Evolutionary conservation across 2,113 vertebrate species (phyloP).

Genomic region (Mustela nigripes): DNA sequence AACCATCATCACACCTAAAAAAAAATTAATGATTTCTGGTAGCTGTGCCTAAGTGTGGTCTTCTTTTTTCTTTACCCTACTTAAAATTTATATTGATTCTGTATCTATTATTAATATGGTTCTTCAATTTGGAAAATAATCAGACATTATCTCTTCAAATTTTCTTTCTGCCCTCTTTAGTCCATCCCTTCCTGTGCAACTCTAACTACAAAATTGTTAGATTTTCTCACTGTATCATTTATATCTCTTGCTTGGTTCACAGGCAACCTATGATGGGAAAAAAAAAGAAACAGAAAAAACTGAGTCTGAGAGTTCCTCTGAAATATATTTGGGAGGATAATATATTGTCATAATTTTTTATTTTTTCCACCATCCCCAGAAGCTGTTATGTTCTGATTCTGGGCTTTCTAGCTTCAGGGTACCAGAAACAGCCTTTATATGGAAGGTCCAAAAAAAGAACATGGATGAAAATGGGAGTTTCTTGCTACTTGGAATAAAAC

Average conservation of each 20-base stretch:
- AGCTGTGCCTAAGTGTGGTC: neutral
- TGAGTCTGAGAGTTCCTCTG: neutral
- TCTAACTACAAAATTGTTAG: neutral
- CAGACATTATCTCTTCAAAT: neutral
- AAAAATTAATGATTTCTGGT: conserved; percentile 14
- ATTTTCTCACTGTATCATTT: neutral
- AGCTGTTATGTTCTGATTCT: conserved; percentile 35
- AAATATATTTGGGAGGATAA: conserved; percentile 27
- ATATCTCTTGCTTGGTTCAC: neutral
- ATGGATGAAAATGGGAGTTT: neutral
- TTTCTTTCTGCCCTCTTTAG: neutral
- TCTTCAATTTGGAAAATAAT: conserved; percentile 21
- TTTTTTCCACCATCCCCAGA: neutral
- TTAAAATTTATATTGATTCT: conserved; percentile 25
- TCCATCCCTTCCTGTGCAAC: neutral
- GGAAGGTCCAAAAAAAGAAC: neutral
- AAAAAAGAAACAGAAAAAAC: neutral
- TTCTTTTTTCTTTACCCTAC: neutral
- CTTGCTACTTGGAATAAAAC: neutral
- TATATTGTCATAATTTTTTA: neutral
- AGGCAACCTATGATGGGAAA: neutral
- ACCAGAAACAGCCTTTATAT: neutral
- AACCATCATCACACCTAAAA: neutral
- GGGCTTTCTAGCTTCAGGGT: neutral
- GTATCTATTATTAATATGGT: neutral